Evolutionary conservation across 2,113 vertebrate species (phyloP), one percentile per base, ranked within the genome.

Genomic region (Lamprologus speciosus): DNA sequence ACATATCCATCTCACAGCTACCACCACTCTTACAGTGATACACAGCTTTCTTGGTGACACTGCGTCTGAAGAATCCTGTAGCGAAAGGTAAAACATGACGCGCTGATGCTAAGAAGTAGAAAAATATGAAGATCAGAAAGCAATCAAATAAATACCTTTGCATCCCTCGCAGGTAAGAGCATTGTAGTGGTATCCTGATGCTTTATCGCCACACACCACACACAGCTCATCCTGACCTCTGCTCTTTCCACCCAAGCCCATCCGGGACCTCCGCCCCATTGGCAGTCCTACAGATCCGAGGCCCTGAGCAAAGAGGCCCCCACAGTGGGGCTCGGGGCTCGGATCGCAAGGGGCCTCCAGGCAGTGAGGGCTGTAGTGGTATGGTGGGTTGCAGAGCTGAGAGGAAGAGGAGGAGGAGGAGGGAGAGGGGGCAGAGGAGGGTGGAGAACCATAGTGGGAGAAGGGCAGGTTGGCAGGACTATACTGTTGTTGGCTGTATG

Each of bases 1-100:
- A 99, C 97, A 98, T 98, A 95, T 99, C 98, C 98, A 99, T 99
- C 96, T 99, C 98, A 83, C 98, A 98, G 85, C 97, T 94, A 1
- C 98, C 98, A 0, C 98, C 98, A 4, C 96, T 99, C 96, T 99
- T 99, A 88, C 98, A 99, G 83, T 96, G 97, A 85, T 99, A 99
- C 42, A 98, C 97, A 0, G 97, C 97, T 40, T 99, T 99, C 93
- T 98, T 99, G 35, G 98, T 99, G 83, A 99, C 97, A 26, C 98
- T 99, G 4, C 97, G 97, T 42, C 97, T 95, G 91, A 99, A 99
- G 89, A 99, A 99, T 9, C 97, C 98, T 98, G 87, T 14, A 81
- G 33, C 0, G 1, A 55, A 4, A n/a, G 5, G 17, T 14, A 31
- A 84, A 37, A 10, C 19, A 37, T 3, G 3, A 21, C 7, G 45